These are phyloP conservation scores for Bombylius discolor DNA, from an alignment of 2,888 invertebrate genomes.

Conservation along the genomic window DNA sequence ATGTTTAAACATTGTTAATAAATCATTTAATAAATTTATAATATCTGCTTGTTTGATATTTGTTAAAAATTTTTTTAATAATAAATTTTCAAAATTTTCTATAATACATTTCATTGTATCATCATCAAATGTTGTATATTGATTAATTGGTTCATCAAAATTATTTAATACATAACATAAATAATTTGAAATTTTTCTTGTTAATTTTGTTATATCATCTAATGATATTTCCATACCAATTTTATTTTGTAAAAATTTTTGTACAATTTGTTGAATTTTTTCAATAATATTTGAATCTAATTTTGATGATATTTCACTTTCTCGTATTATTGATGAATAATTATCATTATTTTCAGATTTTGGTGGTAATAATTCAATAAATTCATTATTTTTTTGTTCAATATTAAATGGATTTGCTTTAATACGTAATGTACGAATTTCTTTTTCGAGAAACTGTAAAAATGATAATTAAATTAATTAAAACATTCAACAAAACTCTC, in stretches of 20 bases:
- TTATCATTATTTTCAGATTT: conserved; percentile 16
- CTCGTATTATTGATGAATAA: conserved; percentile 9
- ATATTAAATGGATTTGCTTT: conserved; percentile 29
- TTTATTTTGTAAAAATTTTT: conserved; percentile 24
- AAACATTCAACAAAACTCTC: not conserved
- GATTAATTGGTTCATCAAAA: not conserved
- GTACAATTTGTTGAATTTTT: conserved; percentile 27
- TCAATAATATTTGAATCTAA: conserved; percentile 14
- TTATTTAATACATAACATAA: conserved; percentile 9
- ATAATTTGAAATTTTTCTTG: conserved; percentile 27
- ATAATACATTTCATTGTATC: conserved; percentile 27
- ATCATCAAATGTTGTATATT: conserved; percentile 17
- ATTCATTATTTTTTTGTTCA: conserved; percentile 6
- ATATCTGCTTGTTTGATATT: conserved; percentile 25
- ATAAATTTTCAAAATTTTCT: conserved; percentile 25
- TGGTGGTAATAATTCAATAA: conserved; percentile 17
- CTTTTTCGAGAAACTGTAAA: conserved; percentile 27
- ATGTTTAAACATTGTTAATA: conserved; percentile 26
- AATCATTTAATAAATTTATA: conserved; percentile 25
- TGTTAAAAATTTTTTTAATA: conserved; percentile 30
- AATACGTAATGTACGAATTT: conserved; percentile 29
- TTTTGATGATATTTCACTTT: conserved; percentile 23
- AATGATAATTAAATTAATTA: not conserved
- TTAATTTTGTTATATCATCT: conserved; percentile 26
- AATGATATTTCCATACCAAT: conserved; percentile 22